phyloP scores from a whole-genome alignment of 1,140 invertebrate species.

The Drosophila pseudoananassae region DNA sequence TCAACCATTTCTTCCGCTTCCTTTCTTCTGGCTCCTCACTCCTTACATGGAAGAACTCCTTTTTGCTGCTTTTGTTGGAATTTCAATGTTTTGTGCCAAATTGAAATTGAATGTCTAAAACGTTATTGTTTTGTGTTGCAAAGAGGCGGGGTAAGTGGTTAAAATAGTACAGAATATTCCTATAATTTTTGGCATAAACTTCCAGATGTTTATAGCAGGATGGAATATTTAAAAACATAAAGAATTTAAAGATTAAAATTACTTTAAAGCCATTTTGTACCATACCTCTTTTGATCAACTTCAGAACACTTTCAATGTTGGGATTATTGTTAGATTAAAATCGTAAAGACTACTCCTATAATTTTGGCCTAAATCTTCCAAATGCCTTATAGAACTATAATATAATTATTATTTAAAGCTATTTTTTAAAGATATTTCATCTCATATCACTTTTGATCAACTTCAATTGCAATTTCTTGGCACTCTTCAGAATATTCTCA shows the following conservation, averaged over 20 bases:
- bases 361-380: not conserved
- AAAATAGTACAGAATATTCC: not conserved
- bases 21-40: not conserved
- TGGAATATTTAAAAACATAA: no score
- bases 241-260: no score
- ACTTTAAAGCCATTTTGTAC: no score
- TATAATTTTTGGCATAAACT: not conserved
- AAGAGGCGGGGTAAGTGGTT: constrained; percentile 11
- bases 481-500: constrained; percentile 6
- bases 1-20: constrained; percentile 10
- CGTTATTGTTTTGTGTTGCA: constrained; percentile 32
- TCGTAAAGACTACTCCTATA: not conserved
- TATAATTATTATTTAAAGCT: no score
- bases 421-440: no score
- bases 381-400: not conserved
- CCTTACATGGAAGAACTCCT: constrained; percentile 7
- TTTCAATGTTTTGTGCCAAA: constrained; percentile 46
- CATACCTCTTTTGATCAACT: no score
- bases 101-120: constrained; percentile 61
- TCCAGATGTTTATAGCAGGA: not conserved
- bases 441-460: constrained; percentile 32
- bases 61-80: constrained; percentile 19
- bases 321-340: no score
- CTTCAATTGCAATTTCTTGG: constrained; percentile 33
- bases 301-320: no score